Conservation (phyloP, 53 echinoderm and acorn worm genomes). For the Paelopatides confundens region DNA sequence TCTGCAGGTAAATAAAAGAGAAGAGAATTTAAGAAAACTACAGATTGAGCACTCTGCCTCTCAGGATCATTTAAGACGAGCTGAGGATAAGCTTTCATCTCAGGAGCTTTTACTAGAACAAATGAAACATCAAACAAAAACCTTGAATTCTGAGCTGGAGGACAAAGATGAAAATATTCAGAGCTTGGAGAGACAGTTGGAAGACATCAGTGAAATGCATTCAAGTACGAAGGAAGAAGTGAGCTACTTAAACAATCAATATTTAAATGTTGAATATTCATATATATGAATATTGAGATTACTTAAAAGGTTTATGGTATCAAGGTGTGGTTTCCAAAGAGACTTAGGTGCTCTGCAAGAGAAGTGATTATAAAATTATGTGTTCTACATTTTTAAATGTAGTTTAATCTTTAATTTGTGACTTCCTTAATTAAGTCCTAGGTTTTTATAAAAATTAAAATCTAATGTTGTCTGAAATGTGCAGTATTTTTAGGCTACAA, state of each 20-base stretch:
- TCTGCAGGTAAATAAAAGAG: constrained; percentile 75
- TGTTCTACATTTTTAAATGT: too few species aligned
- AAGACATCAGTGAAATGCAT: constrained; percentile 84
- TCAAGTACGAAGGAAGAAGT: constrained; percentile 86
- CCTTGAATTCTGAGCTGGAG: constrained; percentile 61
- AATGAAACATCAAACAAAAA: constrained; percentile 77
- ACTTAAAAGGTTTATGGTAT: too few species aligned
- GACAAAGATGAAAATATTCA: constrained; percentile 65
- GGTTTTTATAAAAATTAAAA: too few species aligned
- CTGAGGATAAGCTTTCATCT: constrained; percentile 88
- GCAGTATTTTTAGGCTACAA: too few species aligned
- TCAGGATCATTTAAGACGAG: constrained; percentile 73
- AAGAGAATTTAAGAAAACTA: constrained; percentile 72
- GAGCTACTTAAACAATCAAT: background rate
- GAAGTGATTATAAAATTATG: too few species aligned
- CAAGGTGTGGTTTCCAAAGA: too few species aligned
- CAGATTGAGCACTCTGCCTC: constrained; percentile 79
- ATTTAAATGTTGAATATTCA: background rate
- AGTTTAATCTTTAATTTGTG: too few species aligned
- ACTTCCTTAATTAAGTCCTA: too few species aligned
- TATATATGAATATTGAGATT: too few species aligned
- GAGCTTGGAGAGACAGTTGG: constrained; percentile 71
- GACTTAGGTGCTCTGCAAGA: too few species aligned
- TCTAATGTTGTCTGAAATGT: too few species aligned
- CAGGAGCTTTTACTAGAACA: constrained; percentile 88